These are phyloP conservation scores for Melanostoma scalare DNA, from an alignment of 2,888 invertebrate genomes.

Conservation along the genomic window DNA sequence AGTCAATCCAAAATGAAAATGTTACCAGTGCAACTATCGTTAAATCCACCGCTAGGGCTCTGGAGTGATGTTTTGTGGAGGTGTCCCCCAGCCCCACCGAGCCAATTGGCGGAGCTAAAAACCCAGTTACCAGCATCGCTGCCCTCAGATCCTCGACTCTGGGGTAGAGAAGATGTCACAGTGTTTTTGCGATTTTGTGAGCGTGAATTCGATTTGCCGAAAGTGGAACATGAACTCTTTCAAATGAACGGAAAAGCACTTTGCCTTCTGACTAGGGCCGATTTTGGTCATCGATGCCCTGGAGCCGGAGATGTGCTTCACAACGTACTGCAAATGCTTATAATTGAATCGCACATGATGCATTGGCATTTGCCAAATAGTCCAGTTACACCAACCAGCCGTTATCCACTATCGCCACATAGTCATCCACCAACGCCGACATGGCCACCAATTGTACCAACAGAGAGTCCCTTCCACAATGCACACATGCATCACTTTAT, in stretches of 20 bases:
- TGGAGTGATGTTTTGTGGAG: constrained; percentile 94
- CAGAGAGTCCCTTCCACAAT: constrained; percentile 83
- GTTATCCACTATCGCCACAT: constrained; percentile 91
- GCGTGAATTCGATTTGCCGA: constrained; percentile 94
- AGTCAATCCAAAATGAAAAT: constrained; percentile 84
- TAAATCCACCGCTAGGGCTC: constrained; percentile 90
- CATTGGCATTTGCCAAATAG: constrained; percentile 91
- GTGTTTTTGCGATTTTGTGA: constrained; percentile 95
- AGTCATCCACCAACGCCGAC: constrained; percentile 92
- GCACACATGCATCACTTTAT: constrained; percentile 88
- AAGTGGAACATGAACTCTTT: constrained; percentile 95
- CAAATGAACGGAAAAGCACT: constrained; percentile 99
- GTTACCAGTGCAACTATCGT: constrained; percentile 87
- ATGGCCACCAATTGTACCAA: constrained; percentile 85
- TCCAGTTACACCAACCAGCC: constrained; percentile 91
- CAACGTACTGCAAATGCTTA: constrained; percentile 94
- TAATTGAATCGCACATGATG: constrained; percentile 90
- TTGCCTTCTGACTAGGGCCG: constrained; percentile 93
- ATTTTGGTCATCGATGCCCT: constrained; percentile 95
- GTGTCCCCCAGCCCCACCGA: constrained; percentile 91
- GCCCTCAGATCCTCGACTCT: constrained; percentile 93
- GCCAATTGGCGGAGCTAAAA: constrained; percentile 91
- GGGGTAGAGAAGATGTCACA: constrained; percentile 94
- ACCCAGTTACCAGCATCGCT: constrained; percentile 92
- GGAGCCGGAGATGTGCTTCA: constrained; percentile 96